phyloP scores from a whole-genome alignment of 2,113 vertebrate species.

The Nettapus auritus region DNA sequence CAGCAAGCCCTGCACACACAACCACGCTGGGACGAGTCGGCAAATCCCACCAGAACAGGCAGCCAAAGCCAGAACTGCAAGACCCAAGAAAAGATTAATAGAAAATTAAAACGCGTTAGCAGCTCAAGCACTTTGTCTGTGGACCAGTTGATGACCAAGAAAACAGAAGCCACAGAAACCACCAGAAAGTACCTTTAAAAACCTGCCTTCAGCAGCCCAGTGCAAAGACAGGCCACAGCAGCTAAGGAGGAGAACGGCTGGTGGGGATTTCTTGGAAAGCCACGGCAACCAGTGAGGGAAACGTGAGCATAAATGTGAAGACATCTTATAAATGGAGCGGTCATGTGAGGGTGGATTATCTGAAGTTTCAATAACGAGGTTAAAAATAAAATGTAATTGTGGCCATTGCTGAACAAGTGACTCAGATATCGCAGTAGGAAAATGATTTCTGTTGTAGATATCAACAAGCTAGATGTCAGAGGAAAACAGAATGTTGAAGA shows the following conservation, averaged over 20 bases:
- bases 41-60: background rate
- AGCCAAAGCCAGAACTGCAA: background rate
- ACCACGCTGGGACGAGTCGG: fast-evolving
- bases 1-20: background rate
- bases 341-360: background rate
- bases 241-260: background rate
- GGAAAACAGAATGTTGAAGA: background rate
- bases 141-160: too few species aligned
- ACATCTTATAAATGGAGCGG: background rate
- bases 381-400: background rate
- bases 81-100: background rate
- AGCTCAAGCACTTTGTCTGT: too few species aligned
- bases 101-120: too few species aligned
- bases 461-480: background rate
- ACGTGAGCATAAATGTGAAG: fast-evolving
- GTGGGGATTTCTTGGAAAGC: background rate
- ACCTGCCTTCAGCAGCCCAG: background rate
- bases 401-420: background rate
- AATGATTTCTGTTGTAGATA: background rate
- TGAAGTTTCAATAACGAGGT: background rate
- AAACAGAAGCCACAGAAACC: background rate
- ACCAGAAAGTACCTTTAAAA: background rate
- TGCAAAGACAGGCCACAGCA: background rate
- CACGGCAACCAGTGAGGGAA: background rate
- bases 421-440: background rate